Percentiles rank a stretch among this genome's conserved stretches.
Conservation (phyloP, 2,797 vertebrate species). For the Xerus rutilus region DNA sequence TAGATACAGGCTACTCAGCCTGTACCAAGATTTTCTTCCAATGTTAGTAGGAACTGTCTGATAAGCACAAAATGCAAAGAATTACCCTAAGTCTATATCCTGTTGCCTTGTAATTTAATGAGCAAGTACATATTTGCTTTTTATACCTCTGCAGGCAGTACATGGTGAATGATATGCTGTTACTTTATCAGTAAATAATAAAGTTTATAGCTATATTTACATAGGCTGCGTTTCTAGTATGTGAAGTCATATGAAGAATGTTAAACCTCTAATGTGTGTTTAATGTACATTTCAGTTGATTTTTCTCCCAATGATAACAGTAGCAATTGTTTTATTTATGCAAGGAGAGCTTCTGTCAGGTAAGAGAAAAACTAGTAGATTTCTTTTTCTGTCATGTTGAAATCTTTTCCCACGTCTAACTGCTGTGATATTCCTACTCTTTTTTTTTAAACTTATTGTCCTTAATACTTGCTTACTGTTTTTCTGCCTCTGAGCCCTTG, state of each 20-base stretch:
- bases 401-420: slow-evolving; percentile 37
- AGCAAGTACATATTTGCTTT: slow-evolving; percentile 50
- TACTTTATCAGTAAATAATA: slow-evolving; percentile 71
- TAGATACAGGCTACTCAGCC: background rate
- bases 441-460: background rate
- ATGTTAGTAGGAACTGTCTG: background rate
- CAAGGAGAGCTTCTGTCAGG: background rate
- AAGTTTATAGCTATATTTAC: slow-evolving; percentile 62
- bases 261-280: slow-evolving; percentile 65
- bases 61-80: slow-evolving; percentile 24
- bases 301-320: slow-evolving; percentile 61
- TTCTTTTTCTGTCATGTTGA: slow-evolving; percentile 63
- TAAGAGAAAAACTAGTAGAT: slow-evolving; percentile 58
- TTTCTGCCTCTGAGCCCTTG: background rate
- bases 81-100: background rate
- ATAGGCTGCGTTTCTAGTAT: slow-evolving; percentile 47
- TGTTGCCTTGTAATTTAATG: slow-evolving; percentile 20
- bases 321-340: slow-evolving; percentile 70
- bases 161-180: background rate
- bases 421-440: background rate
- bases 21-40: background rate
- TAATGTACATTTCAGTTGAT: slow-evolving; percentile 66
- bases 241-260: slow-evolving; percentile 65
- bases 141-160: slow-evolving; percentile 31
- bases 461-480: background rate